Conservation (phyloP, 2,888 invertebrate species). For the Conops quadrifasciatus region DNA sequence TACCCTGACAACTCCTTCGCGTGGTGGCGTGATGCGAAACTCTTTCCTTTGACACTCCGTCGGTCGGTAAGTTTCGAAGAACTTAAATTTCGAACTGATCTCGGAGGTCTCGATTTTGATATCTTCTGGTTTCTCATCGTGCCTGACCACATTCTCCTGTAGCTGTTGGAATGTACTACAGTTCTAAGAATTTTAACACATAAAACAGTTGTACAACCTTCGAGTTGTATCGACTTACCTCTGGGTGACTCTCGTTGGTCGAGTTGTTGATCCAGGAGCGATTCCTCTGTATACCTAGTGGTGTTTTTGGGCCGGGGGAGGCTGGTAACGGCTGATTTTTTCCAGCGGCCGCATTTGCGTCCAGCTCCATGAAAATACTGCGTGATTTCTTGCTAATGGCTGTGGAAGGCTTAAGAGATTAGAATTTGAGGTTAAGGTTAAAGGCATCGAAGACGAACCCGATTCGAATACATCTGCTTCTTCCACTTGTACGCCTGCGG, state of each 20-base stretch:
- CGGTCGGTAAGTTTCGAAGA: conserved; percentile 87
- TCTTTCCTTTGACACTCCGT: conserved; percentile 71
- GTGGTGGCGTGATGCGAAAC: conserved; percentile 89
- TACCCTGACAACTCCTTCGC: conserved; percentile 76
- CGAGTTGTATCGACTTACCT: conserved; percentile 41
- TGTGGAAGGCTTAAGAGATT: conserved; percentile 52
- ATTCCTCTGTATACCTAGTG: conserved; percentile 37
- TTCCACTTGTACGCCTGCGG: conserved; percentile 66
- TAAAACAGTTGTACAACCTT: not conserved
- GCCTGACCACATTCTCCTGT: conserved; percentile 40
- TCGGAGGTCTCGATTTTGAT: conserved; percentile 83
- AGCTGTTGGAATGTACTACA: conserved; percentile 32
- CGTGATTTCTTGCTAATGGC: conserved; percentile 89
- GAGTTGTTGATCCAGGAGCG: conserved; percentile 23
- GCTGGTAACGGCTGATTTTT: conserved; percentile 40
- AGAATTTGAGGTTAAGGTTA: not conserved
- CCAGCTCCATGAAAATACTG: conserved; percentile 84
- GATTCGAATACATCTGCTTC: conserved; percentile 83
- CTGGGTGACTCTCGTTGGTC: conserved; percentile 35
- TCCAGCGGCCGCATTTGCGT: conserved; percentile 74
- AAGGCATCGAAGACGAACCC: conserved; percentile 66
- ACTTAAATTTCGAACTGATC: conserved; percentile 86
- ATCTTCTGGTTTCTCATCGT: conserved; percentile 76
- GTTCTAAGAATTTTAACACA: not conserved
- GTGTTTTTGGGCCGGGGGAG: conserved; percentile 17